These are phyloP conservation scores for Burhinus bistriatus DNA, from an alignment of 2,113 vertebrate species.

Conservation along the genomic window DNA sequence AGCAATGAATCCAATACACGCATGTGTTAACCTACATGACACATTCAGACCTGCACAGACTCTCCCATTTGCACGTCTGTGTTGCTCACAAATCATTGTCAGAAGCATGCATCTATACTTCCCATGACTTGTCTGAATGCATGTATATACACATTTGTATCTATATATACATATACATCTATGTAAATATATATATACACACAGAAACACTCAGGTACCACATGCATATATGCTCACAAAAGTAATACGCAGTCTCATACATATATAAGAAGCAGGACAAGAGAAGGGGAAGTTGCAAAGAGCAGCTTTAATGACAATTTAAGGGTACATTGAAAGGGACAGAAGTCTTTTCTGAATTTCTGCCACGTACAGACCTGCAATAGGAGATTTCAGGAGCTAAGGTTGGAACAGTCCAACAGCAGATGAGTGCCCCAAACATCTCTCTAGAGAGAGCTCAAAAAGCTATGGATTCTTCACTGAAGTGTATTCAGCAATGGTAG, in stretches of 20 bases:
- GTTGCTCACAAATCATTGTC: neutral
- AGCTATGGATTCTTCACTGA: neutral
- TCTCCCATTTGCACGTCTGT: too few relatives aligned
- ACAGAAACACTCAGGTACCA: neutral
- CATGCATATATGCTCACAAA: neutral
- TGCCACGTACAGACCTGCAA: neutral
- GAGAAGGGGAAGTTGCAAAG: neutral
- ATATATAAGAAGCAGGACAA: neutral
- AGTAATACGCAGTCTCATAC: neutral
- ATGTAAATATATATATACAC: neutral
- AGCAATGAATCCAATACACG: rapidly evolving
- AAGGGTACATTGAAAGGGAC: neutral
- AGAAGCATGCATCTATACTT: neutral
- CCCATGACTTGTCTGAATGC: neutral
- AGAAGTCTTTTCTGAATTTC: neutral
- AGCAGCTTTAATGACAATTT: neutral
- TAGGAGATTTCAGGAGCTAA: neutral
- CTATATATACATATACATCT: neutral
- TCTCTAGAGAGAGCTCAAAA: neutral
- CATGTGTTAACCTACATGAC: neutral
- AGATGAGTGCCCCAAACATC: neutral
- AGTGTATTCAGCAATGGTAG: neutral
- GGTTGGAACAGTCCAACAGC: neutral
- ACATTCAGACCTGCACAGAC: neutral
- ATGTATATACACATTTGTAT: neutral